A percentile compares a stretch with the other conserved stretches of the same genome.
Evolutionary conservation across 2,113 vertebrate species (phyloP).

Genomic region (Micromys minutus): DNA sequence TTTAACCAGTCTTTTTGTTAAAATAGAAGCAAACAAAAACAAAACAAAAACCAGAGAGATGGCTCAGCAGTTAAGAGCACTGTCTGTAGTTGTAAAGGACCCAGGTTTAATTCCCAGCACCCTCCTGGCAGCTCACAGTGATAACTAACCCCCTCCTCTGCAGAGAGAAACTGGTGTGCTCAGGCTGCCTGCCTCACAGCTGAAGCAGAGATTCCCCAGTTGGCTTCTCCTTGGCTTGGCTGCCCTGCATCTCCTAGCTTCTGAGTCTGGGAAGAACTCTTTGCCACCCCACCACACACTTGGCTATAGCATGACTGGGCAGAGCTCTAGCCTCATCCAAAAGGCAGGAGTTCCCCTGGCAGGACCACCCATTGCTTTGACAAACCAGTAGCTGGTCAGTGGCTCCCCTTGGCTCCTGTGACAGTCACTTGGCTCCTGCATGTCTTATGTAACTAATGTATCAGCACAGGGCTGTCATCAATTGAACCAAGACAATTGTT

Average conservation of each 20-base stretch:
- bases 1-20: background rate
- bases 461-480: background rate
- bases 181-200: background rate
- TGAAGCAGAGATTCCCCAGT: background rate
- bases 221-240: background rate
- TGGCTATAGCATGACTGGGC: background rate
- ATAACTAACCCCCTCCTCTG: background rate
- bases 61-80: background rate
- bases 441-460: background rate
- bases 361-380: background rate
- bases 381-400: too few relatives aligned
- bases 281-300: background rate
- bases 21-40: background rate
- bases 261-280: background rate
- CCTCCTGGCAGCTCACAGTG: background rate
- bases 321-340: background rate
- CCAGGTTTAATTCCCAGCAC: background rate
- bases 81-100: background rate
- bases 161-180: background rate
- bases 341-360: background rate
- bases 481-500: background rate
- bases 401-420: background rate
- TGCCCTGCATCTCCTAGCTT: too few relatives aligned
- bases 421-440: background rate
- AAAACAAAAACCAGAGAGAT: background rate